Evolutionary conservation across 1,140 invertebrate species (phyloP), one percentile per base, ranked within the genome.

Genomic region (Charaxes varanes): DNA sequence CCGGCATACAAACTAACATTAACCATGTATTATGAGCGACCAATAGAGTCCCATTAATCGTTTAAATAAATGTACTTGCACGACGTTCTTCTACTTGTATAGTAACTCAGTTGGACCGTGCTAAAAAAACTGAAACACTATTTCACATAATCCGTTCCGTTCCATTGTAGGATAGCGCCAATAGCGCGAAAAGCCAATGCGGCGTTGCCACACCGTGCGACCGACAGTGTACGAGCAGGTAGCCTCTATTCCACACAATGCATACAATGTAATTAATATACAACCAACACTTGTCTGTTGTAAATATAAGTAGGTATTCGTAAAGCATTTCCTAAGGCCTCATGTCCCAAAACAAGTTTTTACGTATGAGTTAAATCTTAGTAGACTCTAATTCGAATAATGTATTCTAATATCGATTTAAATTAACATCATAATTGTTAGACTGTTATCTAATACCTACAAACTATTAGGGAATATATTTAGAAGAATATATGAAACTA

Each of bases 181-280:
- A 67, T 70, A 76, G 66, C 65, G 62, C 66, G 65, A 76, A 77
- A 76, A 71, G 65, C 65, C 52, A 74, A 58, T 64, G 77, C 78
- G 74, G 54, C 72, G 78, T 82, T 82, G 78, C 78, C 78, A 60
- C 68, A 67, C 68, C 63, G 77, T 77, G 70, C 77, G 59, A 53
- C 64, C 57, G 64, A n/a, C n/a, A 76, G 64, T 69, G 61, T 67
- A 64, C 73, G 53, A 71, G 67, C 74, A 77, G 70, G 74, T 77
- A 79, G 68, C 55, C 61, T 71, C 59, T 74, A 76, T 58, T 73
- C 61, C 37, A 69, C 66, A 72, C 66, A 74, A 64, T 78, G 63
- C 67, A 72, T 58, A 77, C 64, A 66, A 59, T 63, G 66, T 69
- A 62, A 63, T 69, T 74, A 73, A 74, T 71, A 77, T 69, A 71